phyloP scores from a whole-genome alignment of 2,888 invertebrate species.

The Machimus rusticus region DNA sequence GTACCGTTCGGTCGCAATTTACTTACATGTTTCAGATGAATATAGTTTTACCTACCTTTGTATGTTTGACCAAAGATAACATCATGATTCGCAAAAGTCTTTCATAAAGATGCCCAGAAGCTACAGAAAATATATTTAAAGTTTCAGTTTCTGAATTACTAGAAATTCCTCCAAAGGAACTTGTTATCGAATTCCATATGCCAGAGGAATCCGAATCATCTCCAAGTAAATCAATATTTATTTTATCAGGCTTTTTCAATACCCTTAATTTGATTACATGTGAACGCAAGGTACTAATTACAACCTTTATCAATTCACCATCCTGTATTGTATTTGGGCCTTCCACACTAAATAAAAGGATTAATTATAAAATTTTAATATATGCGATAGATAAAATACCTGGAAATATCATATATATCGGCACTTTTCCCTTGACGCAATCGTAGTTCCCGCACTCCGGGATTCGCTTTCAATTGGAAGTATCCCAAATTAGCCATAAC shows the following conservation, averaged over 20 bases:
- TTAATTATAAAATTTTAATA: not conserved
- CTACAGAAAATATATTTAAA: constrained; percentile 97
- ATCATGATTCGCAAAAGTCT: constrained; percentile 98
- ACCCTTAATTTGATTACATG: constrained; percentile 92
- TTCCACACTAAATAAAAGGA: constrained; percentile 60
- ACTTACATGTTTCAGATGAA: not conserved
- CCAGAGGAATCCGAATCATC: constrained; percentile 80
- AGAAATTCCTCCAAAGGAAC: constrained; percentile 73
- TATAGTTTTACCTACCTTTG: constrained; percentile 67
- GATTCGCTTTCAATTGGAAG: constrained; percentile 97
- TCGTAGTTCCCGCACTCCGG: constrained; percentile 92
- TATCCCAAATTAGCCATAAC: constrained; percentile 99
- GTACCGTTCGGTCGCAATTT: not conserved
- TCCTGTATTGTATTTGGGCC: constrained; percentile 65
- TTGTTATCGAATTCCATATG: constrained; percentile 95
- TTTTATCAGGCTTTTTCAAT: constrained; percentile 88
- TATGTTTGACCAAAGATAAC: constrained; percentile 94
- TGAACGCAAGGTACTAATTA: constrained; percentile 68
- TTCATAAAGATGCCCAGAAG: constrained; percentile 98
- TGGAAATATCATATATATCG: constrained; percentile 92
- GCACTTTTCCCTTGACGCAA: constrained; percentile 91
- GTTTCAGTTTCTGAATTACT: constrained; percentile 74
- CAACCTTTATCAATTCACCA: constrained; percentile 56
- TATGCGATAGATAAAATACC: constrained; percentile 60
- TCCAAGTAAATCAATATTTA: constrained; percentile 83